phyloP scores from a whole-genome alignment of 64 coral and sea anemone species.

The Hydrozoanthus tunicans region DNA sequence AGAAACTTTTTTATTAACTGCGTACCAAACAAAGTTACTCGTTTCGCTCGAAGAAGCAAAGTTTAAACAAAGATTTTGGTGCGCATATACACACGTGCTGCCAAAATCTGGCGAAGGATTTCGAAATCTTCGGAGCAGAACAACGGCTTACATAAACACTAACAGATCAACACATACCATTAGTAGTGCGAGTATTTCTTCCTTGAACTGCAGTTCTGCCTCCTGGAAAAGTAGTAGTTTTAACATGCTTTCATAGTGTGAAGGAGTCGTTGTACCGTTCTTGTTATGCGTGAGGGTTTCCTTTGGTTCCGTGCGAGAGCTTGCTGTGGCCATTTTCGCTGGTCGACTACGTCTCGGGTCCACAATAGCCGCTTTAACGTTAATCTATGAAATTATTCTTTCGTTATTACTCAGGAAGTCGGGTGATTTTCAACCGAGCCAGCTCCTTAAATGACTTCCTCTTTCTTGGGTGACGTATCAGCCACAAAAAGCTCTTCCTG shows the following conservation, averaged over 20 bases:
- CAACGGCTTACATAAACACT: constrained; percentile 1
- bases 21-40: background rate
- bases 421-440: background rate
- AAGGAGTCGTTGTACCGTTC: background rate
- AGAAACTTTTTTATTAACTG: background rate
- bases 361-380: constrained; percentile 31
- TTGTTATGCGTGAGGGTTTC: background rate
- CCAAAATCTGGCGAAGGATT: background rate
- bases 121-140: constrained; percentile 11
- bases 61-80: background rate
- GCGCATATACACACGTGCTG: background rate
- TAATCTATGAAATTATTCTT: constrained; percentile 31
- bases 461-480: constrained; percentile 35
- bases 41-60: constrained; percentile 1
- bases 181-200: constrained; percentile 38
- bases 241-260: constrained; percentile 44
- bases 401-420: constrained; percentile 47
- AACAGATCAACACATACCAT: constrained; percentile 47
- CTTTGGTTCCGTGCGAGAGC: constrained; percentile 4
- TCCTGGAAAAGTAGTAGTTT: constrained; percentile 49
- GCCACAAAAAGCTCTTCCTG: constrained; percentile 21
- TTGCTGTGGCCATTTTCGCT: constrained; percentile 42
- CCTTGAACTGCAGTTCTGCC: constrained; percentile 48
- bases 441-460: constrained; percentile 1
- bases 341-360: background rate